A percentile compares a stretch with the other conserved stretches of the same genome.
phyloP scores from a whole-genome alignment of 2,113 vertebrate species.

The Egretta garzetta region DNA sequence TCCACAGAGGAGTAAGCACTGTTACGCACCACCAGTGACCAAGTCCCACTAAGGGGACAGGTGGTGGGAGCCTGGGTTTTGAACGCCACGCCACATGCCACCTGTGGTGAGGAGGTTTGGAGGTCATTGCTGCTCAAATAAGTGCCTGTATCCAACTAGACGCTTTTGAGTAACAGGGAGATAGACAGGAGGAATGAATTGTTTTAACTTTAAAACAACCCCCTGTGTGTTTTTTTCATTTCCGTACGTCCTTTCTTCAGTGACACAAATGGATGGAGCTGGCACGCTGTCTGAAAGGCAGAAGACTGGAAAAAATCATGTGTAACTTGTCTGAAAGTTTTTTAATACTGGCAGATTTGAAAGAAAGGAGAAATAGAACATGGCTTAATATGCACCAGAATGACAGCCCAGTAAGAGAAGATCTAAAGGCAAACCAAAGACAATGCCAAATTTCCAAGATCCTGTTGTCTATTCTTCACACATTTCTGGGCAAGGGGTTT shows the following conservation, averaged over 20 bases:
- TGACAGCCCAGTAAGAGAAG: not conserved
- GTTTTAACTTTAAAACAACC: not conserved
- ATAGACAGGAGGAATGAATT: not conserved
- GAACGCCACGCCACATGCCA: rapidly evolving
- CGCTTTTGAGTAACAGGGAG: not conserved
- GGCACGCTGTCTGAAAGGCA: not conserved
- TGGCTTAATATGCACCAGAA: not conserved
- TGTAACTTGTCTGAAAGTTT: not conserved
- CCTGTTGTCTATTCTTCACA: not conserved
- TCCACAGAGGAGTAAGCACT: not conserved
- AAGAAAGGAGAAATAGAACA: not conserved
- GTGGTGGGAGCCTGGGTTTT: not conserved
- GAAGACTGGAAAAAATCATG: not conserved
- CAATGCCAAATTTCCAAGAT: not conserved
- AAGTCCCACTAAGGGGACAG: not conserved
- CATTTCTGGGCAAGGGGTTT: not conserved
- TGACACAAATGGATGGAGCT: not conserved
- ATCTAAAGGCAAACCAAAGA: not conserved
- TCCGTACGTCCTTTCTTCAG: not conserved
- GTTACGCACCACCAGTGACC: rapidly evolving
- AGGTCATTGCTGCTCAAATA: not conserved
- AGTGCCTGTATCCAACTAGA: not conserved
- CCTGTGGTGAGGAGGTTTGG: not conserved
- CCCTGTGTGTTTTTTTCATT: not conserved
- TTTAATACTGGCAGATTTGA: not conserved